Evolutionary conservation across 2,797 vertebrate species (phyloP).

Genomic region (Discoglossus pictus): DNA sequence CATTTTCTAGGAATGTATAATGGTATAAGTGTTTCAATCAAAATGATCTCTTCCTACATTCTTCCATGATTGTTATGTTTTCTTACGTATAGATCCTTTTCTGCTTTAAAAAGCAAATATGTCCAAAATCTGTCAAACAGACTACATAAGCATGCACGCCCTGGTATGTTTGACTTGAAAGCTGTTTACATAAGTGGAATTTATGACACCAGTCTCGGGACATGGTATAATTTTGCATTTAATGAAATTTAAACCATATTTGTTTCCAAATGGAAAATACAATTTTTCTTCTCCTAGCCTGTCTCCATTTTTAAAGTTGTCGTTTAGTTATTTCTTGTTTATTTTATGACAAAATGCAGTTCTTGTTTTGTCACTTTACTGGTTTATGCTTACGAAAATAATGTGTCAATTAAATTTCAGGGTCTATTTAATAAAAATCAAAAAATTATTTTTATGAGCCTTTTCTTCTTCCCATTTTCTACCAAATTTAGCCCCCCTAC

Average conservation of each 20-base stretch:
- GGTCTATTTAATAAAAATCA: too few species aligned
- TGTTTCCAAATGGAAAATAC: background rate
- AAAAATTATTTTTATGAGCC: too few species aligned
- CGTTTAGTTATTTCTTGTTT: too few species aligned
- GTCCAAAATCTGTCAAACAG: background rate
- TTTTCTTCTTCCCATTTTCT: too few species aligned
- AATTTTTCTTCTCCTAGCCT: too few species aligned
- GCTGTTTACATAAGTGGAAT: background rate
- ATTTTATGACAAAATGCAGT: too few species aligned
- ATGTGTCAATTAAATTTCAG: too few species aligned
- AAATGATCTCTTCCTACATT: background rate
- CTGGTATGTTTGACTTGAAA: background rate
- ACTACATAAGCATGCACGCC: background rate
- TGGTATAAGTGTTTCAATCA: background rate
- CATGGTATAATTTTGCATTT: background rate
- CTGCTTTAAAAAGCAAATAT: background rate
- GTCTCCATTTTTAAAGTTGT: too few species aligned
- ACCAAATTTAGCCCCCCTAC: too few species aligned
- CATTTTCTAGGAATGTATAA: background rate
- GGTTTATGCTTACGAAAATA: too few species aligned
- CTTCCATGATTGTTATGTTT: background rate
- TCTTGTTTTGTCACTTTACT: too few species aligned
- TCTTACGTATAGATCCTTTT: background rate
- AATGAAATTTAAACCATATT: background rate
- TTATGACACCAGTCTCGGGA: background rate